These are phyloP conservation scores for Spheniscus humboldti DNA, from an alignment of 2,797 vertebrate genomes.

Conservation along the genomic window DNA sequence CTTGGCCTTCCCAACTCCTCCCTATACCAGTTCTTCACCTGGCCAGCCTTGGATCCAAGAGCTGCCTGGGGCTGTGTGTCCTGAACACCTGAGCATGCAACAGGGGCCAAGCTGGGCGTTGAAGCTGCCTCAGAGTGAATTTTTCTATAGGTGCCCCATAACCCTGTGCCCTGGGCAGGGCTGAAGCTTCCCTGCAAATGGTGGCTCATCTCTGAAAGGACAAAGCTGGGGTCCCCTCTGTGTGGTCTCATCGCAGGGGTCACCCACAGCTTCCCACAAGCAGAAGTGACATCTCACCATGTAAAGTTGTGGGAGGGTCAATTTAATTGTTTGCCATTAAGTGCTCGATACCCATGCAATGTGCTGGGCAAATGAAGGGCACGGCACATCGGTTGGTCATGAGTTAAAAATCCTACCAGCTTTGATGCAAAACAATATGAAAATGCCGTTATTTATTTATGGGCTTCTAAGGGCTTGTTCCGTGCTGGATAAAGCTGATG, in stretches of 20 bases:
- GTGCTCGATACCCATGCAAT: fast-evolving
- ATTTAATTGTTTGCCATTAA: neutral
- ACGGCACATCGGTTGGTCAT: fast-evolving
- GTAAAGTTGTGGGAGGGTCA: neutral
- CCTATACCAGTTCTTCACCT: neutral
- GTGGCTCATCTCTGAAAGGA: neutral
- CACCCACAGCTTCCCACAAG: neutral
- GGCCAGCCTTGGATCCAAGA: neutral
- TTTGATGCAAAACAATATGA: neutral
- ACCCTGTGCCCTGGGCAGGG: neutral
- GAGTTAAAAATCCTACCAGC: neutral
- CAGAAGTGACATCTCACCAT: neutral
- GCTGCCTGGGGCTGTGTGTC: fast-evolving
- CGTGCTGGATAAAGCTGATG: neutral
- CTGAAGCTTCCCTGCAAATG: neutral
- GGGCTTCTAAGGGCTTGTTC: neutral
- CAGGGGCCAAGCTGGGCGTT: fast-evolving
- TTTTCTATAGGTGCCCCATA: neutral
- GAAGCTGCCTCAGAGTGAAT: neutral
- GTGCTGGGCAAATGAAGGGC: neutral
- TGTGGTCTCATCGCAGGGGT: neutral
- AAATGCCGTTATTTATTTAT: neutral
- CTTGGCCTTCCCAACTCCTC: neutral
- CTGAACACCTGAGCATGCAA: too few species aligned
- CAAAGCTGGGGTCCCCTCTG: neutral